Percentiles rank a stretch among this genome's conserved stretches.
Evolutionary conservation across 2,113 vertebrate species (phyloP).

Genomic region (Carassius carassius): DNA sequence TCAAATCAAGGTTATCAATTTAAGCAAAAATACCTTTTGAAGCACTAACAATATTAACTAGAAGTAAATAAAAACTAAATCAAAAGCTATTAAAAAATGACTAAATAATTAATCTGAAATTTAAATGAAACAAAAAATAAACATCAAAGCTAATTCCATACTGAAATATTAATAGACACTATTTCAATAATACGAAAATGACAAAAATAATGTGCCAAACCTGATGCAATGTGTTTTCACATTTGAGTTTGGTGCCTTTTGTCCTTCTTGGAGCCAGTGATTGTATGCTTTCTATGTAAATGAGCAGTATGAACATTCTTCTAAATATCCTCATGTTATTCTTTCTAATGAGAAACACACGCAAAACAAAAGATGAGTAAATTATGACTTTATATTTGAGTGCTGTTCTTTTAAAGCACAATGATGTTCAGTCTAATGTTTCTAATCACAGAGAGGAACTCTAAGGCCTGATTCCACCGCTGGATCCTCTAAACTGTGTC

Average conservation of each 20-base stretch:
- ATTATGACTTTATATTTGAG: background rate
- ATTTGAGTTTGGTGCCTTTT: background rate
- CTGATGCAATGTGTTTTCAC: background rate
- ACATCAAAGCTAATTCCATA: background rate
- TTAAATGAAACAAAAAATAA: background rate
- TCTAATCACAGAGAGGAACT: conserved; percentile 64
- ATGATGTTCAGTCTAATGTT: background rate
- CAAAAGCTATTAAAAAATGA: too few species aligned
- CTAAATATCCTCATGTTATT: background rate
- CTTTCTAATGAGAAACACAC: too few species aligned
- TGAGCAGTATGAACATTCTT: background rate
- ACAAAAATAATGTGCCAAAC: background rate
- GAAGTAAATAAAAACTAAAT: too few species aligned
- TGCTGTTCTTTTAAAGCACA: background rate
- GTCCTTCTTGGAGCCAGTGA: background rate
- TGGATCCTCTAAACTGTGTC: conserved; percentile 70
- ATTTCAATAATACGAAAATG: background rate
- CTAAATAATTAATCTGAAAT: too few species aligned
- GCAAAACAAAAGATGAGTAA: too few species aligned
- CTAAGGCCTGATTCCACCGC: conserved; percentile 57
- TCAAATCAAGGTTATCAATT: background rate
- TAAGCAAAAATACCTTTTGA: background rate
- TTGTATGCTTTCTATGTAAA: background rate
- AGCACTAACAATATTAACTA: background rate
- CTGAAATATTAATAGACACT: background rate